Evolutionary conservation across 2,113 vertebrate species (phyloP), one percentile per base, ranked within the genome.

Genomic region (Acrocephalus arundinaceus): DNA sequence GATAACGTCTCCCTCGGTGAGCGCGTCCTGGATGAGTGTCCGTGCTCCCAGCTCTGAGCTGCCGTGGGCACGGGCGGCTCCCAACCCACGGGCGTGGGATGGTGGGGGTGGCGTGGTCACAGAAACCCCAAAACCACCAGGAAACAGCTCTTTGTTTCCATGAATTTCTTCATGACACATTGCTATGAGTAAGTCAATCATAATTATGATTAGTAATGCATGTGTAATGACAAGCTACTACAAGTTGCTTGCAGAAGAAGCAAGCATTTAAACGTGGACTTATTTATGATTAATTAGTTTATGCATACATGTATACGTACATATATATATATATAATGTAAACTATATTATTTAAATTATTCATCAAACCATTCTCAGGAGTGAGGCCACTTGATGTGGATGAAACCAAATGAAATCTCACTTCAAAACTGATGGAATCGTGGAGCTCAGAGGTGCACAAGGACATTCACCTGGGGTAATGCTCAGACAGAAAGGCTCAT

Each of bases 211-310:
- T 24, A 77, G 41, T 43, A 67, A 89, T 35, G 48, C 3, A 0
- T 12, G 55, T 4, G 41, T 27, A 1, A 23, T 39, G 33, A 46
- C 6, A 5, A 74, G 55, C 43, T 48, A 30, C 84, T 52, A 15
- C 19, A 3, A 37, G 43, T 23, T 12, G 24, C 43, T 31, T 3
- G 7, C 24, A 63, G 67, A 21, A 48, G 66, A 76, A 58, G 11
- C 17, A n/a, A 51, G 25, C 4, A 0, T 57, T 23, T 27, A 20
- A 41, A 39, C 0, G 0, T 9, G 1, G 3, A 6, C 4, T 15
- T 39, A 8, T 37, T 81, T 45, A 43, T 8, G 10, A 33, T 49
- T 35, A 30, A 57, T 39, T n/a, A 9, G 5, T 52, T 37, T 3
- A 31, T 4, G 7, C 11, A 5, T 16, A 9, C 1, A 1, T 28